Evolutionary conservation across 1,140 invertebrate species (phyloP).

Genomic region (Trichonephila clavata): DNA sequence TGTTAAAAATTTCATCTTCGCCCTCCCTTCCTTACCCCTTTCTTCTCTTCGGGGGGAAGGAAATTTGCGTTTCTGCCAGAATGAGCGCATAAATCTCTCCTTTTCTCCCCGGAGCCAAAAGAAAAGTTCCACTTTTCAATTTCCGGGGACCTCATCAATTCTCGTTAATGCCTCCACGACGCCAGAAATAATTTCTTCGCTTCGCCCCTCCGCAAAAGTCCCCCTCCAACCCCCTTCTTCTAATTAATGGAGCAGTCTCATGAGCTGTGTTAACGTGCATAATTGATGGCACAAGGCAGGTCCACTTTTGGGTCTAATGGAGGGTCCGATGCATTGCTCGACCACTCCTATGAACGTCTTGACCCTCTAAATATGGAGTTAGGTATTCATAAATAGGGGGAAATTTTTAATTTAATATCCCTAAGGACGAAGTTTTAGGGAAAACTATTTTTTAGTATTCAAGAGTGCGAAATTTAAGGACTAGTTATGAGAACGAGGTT

Average conservation of each 20-base stretch:
- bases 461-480: no score
- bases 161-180: conserved; percentile 66
- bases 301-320: conserved; percentile 36
- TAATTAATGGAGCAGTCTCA: conserved; percentile 64
- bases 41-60: conserved; percentile 6
- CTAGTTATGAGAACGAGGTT: no score
- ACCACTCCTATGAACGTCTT: background rate
- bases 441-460: no score
- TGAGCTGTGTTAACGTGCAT: conserved; percentile 59
- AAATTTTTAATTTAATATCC: no score
- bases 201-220: background rate
- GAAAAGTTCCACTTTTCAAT: conserved; percentile 71
- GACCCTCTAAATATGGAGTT: background rate
- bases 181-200: conserved; percentile 67
- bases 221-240: background rate
- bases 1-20: conserved; percentile 46
- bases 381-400: background rate
- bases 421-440: no score
- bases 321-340: background rate
- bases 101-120: conserved; percentile 49
- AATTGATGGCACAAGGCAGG: conserved; percentile 49
- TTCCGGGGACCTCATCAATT: conserved; percentile 68
- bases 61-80: conserved; percentile 33
- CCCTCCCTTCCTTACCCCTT: background rate
- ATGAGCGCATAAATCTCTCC: conserved; percentile 38